phyloP scores from a whole-genome alignment of 2,888 invertebrate genomes.

The Anthoptus insignis region DNA sequence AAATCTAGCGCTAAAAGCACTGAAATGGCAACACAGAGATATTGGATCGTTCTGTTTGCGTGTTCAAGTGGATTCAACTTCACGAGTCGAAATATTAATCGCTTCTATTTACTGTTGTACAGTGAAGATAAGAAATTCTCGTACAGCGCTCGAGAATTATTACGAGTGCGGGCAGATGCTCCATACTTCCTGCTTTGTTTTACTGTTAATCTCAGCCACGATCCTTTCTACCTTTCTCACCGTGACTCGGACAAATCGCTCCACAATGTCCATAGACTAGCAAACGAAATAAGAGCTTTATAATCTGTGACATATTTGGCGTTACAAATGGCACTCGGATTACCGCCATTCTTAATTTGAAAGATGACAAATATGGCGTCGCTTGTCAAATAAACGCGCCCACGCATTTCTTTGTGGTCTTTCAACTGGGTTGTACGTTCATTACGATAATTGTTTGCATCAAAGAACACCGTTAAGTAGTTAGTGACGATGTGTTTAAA shows the following conservation, averaged over 20 bases:
- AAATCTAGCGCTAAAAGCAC: too few species aligned
- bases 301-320: constrained; percentile 41
- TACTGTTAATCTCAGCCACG: constrained; percentile 45
- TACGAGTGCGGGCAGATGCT: constrained; percentile 29
- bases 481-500: constrained; percentile 11
- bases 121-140: constrained; percentile 33
- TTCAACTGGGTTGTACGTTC: background rate
- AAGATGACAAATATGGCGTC: constrained; percentile 43
- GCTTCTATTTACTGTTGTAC: constrained; percentile 39
- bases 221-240: constrained; percentile 35
- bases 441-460: constrained; percentile 21
- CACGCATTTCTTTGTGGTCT: constrained; percentile 18
- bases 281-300: too few species aligned
- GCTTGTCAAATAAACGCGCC: constrained; percentile 41
- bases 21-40: too few species aligned
- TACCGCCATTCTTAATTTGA: constrained; percentile 44
- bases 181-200: constrained; percentile 43
- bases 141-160: constrained; percentile 31
- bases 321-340: constrained; percentile 37
- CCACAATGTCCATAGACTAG: constrained; percentile 36
- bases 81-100: constrained; percentile 36
- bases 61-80: constrained; percentile 20
- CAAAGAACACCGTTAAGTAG: constrained; percentile 24
- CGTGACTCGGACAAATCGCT: constrained; percentile 41
- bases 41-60: constrained; percentile 16